phyloP scores from a whole-genome alignment of 2,113 vertebrate species.

The Dasyornis broadbenti region DNA sequence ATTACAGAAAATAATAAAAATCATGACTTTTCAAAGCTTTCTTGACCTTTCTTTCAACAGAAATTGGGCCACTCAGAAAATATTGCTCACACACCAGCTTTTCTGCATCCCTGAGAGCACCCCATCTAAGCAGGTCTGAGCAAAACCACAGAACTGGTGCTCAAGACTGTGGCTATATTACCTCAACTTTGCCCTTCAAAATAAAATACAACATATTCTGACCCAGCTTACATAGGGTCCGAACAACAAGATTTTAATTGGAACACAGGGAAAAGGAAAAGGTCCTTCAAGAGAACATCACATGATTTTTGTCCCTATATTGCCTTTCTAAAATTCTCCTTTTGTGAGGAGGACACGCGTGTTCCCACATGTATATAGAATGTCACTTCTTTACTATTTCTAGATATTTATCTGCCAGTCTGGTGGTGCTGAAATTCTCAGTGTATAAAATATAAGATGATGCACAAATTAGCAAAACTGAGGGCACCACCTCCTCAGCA shows the following conservation, averaged over 20 bases:
- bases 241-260: neutral
- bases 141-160: neutral
- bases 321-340: neutral
- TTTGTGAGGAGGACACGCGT: neutral
- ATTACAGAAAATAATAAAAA: neutral
- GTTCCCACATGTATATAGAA: neutral
- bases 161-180: neutral
- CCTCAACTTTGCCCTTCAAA: neutral
- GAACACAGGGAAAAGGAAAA: neutral
- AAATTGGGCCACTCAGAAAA: neutral
- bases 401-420: neutral
- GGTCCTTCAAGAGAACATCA: neutral
- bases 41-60: neutral
- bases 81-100: neutral
- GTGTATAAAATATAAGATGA: neutral
- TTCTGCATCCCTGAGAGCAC: neutral
- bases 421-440: neutral
- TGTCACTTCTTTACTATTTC: neutral
- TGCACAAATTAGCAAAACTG: neutral
- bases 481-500: neutral
- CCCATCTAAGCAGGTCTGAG: neutral
- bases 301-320: neutral
- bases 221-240: neutral
- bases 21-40: neutral
- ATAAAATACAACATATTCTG: neutral